These are phyloP conservation scores for Oxygymnocypris stewartii DNA, from an alignment of 2,113 vertebrate species.

Conservation along the genomic window DNA sequence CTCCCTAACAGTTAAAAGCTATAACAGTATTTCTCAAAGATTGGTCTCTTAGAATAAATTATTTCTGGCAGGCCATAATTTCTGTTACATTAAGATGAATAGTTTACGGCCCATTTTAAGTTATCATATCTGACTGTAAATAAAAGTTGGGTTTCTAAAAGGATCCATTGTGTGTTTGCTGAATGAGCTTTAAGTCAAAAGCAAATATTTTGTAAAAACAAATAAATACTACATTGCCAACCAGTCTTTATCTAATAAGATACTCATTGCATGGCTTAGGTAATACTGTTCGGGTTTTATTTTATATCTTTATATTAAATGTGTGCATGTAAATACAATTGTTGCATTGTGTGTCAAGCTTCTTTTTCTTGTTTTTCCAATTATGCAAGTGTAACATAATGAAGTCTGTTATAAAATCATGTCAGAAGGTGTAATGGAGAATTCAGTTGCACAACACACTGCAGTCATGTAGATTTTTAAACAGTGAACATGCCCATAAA, in stretches of 20 bases:
- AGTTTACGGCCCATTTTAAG: background rate
- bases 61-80: background rate
- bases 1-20: background rate
- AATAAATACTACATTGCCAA: background rate
- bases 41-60: background rate
- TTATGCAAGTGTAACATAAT: background rate
- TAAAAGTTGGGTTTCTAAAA: slow-evolving; percentile 17
- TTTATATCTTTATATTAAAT: background rate
- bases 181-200: background rate
- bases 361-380: background rate
- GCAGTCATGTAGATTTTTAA: background rate
- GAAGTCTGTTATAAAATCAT: background rate
- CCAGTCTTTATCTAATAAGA: background rate
- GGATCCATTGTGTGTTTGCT: background rate
- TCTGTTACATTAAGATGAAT: background rate
- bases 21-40: slow-evolving; percentile 3
- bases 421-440: background rate
- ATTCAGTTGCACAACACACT: background rate
- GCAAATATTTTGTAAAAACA: background rate
- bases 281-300: background rate
- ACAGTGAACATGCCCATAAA: slow-evolving; percentile 22
- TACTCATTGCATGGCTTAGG: background rate
- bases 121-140: background rate
- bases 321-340: background rate
- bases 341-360: background rate